Percentiles rank a stretch among this genome's conserved stretches.
These are phyloP conservation scores for Zonotrichia leucophrys DNA, from an alignment of 2,113 vertebrate genomes.

Conservation along the genomic window DNA sequence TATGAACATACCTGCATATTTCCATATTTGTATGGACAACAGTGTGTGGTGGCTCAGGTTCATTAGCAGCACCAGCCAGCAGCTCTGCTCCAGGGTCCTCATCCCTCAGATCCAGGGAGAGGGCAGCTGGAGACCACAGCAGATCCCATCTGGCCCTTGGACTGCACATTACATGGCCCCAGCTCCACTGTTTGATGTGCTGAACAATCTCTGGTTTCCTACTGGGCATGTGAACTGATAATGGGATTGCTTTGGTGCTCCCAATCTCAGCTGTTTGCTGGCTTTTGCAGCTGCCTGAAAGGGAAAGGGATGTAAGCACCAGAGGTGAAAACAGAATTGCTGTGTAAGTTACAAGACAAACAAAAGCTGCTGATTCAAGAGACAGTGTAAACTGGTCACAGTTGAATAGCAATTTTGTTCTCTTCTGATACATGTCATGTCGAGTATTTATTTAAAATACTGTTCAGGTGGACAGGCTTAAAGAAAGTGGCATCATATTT, in stretches of 20 bases:
- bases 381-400: background rate
- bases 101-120: background rate
- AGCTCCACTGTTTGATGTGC: background rate
- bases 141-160: constrained; percentile 51
- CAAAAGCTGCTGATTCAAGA: background rate
- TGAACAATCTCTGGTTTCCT: constrained; percentile 40
- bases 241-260: constrained; percentile 48
- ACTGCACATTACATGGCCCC: constrained; percentile 3
- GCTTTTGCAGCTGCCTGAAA: constrained; percentile 12
- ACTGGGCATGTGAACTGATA: constrained; percentile 51
- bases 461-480: background rate
- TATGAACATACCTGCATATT: background rate
- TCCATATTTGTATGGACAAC: background rate
- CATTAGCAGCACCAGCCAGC: background rate
- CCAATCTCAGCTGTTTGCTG: constrained; percentile 36
- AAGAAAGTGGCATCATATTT: background rate
- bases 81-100: background rate
- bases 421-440: background rate
- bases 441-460: background rate
- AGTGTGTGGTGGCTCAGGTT: background rate
- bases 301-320: background rate
- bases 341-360: constrained; percentile 9
- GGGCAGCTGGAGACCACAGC: constrained; percentile 31
- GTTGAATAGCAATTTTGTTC: background rate
- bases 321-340: constrained; percentile 14